phyloP scores from a whole-genome alignment of 2,797 vertebrate genomes.

The Picus viridis region DNA sequence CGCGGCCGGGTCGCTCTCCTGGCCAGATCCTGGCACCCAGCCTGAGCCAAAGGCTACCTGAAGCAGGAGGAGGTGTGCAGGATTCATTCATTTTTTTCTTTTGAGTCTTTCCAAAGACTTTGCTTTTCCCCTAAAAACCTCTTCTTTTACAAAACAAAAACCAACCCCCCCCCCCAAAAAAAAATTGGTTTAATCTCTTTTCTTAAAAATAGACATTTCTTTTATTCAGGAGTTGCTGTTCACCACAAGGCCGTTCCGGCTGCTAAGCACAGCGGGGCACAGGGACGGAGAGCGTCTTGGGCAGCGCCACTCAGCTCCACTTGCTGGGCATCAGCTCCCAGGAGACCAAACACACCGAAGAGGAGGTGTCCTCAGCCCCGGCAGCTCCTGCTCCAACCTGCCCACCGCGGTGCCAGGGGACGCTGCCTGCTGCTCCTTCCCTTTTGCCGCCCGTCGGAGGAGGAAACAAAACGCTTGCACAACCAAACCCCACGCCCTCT shows the following conservation, averaged over 20 bases:
- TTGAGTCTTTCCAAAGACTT: slow-evolving; percentile 55
- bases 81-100: neutral
- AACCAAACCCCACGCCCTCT: neutral
- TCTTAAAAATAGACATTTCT: slow-evolving; percentile 49
- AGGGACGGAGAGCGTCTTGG: neutral
- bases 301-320: neutral
- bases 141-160: too few species aligned
- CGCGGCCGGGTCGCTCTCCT: slow-evolving; percentile 30
- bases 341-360: neutral
- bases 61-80: slow-evolving; percentile 64
- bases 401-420: neutral
- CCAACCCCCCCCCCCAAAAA: neutral
- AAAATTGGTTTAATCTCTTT: slow-evolving; percentile 45
- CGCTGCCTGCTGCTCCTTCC: neutral
- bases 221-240: slow-evolving; percentile 38
- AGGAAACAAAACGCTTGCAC: neutral
- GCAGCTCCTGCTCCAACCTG: neutral
- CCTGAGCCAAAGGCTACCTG: slow-evolving; percentile 36
- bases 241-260: neutral
- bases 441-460: neutral
- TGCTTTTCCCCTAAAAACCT: neutral
- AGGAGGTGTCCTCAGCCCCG: neutral
- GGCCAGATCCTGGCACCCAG: neutral
- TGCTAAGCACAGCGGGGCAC: neutral
- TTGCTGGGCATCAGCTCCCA: neutral